Base-by-base conservation (phyloP, 2,888 invertebrate species). In the Chrysolina americana region DNA sequence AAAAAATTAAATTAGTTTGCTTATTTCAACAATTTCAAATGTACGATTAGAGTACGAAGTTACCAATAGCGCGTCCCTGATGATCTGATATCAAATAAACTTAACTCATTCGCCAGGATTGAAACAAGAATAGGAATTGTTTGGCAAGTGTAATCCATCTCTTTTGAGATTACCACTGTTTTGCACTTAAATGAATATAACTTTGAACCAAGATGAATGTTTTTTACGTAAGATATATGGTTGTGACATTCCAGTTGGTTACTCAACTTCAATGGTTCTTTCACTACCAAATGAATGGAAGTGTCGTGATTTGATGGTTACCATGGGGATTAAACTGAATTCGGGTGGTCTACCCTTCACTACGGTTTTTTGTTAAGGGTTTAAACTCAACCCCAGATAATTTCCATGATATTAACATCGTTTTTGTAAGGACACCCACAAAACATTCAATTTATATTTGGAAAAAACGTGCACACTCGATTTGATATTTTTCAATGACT, bases 241-340 rank as follows among this genome's bases (percentile, higher is more conserved):
- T 21, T 53, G 13, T 17, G 48, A 2, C 17, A 50, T 13, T 8
- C 36, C 36, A 9, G 9, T 17, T 50, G 19, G 21, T 13, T 53
- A 53, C 53, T 21, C 11, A 21, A 13, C 15, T 44, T 15, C 9
- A 44, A 44, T 19, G 11, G 19, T 53, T 53, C 36, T 53, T 53
- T 23, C 11, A 21, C 53, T 50, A 66, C 23, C 36, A 23, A 21
- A 66, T 66, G 50, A 66, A 66, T 66, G 10, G 13, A 66, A 50
- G 10, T 48, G 36, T 66, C 66, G 66, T 66, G 66, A 47, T 48
- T 19, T 41, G 50, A 36, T 15, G 11, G 36, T 66, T 15, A 9
- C 23, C 13, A 0, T 28, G 66, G 19, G 50, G 66, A 66, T 66
- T 66, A 66, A 48, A 19, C 1, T 21, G 21, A 19, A 21, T 53